phyloP scores from a whole-genome alignment of 2,888 invertebrate genomes.

The Lasius fuliginosus region DNA sequence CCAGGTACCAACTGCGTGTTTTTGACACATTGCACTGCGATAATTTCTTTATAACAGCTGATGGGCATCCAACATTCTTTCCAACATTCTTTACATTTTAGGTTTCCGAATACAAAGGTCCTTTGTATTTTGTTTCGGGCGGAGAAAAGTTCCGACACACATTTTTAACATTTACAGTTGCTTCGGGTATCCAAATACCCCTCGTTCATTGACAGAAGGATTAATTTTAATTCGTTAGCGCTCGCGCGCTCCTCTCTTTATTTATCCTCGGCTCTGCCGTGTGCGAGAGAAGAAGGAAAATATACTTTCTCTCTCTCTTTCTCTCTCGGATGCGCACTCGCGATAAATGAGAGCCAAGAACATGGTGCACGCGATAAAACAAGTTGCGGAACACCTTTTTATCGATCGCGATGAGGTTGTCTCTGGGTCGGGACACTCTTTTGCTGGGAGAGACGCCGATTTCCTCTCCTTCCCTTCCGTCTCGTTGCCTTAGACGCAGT shows the following conservation, averaged over 20 bases:
- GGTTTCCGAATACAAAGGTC: no score
- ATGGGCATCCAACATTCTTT: no score
- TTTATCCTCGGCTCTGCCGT: background rate
- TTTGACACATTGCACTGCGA: no score
- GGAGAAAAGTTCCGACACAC: no score
- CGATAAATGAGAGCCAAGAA: constrained; percentile 10
- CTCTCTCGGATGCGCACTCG: background rate
- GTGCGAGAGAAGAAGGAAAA: background rate
- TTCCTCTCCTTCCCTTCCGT: constrained; percentile 9
- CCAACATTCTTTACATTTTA: no score
- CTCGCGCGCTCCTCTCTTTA: background rate
- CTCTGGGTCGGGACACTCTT: background rate
- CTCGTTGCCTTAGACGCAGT: constrained; percentile 10
- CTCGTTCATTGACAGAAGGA: no score
- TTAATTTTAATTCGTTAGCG: background rate
- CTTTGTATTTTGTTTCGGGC: no score
- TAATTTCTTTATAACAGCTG: no score
- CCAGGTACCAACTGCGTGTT: no score
- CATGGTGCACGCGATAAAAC: constrained; percentile 13
- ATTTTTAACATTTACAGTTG: no score
- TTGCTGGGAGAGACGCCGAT: background rate
- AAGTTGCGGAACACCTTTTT: constrained; percentile 42
- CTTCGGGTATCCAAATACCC: no score
- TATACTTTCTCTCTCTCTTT: background rate
- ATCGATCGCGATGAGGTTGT: constrained; percentile 43